phyloP scores from a whole-genome alignment of 2,797 vertebrate species.

The Rhodeus uyekii region DNA sequence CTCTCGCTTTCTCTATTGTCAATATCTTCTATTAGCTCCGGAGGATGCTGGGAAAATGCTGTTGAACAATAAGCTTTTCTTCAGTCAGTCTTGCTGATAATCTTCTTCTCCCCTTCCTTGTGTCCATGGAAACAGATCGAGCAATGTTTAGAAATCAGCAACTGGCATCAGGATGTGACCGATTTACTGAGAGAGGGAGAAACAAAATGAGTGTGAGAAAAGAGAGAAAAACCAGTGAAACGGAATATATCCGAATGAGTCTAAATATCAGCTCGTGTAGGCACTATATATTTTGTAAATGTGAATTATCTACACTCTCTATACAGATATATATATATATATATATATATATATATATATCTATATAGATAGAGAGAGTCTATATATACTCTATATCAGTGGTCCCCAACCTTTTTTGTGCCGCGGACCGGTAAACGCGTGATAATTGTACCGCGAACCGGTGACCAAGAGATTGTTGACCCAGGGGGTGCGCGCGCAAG shows the following conservation, averaged over 20 bases:
- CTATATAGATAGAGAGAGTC: no score
- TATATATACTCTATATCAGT: no score
- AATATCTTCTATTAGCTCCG: constrained; percentile 16
- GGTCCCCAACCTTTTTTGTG: no score
- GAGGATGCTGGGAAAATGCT: constrained; percentile 28
- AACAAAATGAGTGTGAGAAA: neutral
- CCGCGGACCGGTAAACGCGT: no score
- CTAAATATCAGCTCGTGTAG: neutral
- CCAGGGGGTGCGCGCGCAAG: no score
- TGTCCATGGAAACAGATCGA: constrained; percentile 57
- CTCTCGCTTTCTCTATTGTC: constrained; percentile 7
- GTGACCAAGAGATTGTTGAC: no score
- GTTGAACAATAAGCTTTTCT: constrained; percentile 43
- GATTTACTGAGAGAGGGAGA: neutral
- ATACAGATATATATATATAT: no score
- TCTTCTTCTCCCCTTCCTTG: constrained; percentile 24
- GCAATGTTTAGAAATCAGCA: constrained; percentile 17
- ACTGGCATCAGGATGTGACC: constrained; percentile 14
- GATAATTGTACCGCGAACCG: no score
- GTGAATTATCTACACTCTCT: no score
- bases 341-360: no score
- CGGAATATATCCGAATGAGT: neutral
- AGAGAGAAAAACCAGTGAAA: neutral
- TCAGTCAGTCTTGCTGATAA: constrained; percentile 6
- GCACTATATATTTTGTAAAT: no score